Evolutionary conservation across 1,140 invertebrate genomes (phyloP).

Genomic region (Aphelenchoides fujianensis): DNA sequence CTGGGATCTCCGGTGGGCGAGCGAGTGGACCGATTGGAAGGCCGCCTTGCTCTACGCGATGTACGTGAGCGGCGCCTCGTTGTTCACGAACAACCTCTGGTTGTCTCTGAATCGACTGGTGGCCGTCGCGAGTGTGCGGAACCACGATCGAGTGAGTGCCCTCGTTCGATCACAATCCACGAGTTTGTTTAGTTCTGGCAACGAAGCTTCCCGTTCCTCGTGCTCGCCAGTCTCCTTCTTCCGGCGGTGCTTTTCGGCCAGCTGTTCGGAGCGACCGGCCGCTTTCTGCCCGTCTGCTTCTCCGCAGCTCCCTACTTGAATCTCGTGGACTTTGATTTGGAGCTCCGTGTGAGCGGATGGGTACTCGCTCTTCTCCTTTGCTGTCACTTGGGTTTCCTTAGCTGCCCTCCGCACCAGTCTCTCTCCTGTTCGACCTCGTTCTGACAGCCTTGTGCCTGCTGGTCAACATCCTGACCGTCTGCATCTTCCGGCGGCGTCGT

Average conservation of each 20-base stretch:
- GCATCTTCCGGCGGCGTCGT: not conserved
- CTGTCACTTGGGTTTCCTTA: too few species aligned
- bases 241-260: too few species aligned
- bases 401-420: too few species aligned
- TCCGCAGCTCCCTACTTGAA: not conserved
- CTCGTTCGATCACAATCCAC: not conserved
- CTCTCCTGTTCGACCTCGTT: too few species aligned
- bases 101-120: not conserved
- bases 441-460: not conserved
- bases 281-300: not conserved
- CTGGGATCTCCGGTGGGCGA: not conserved
- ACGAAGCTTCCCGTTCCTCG: not conserved
- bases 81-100: not conserved
- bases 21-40: not conserved
- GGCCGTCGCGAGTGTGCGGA: not conserved
- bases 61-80: not conserved
- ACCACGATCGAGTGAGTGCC: not conserved
- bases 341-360: not conserved
- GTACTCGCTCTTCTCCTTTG: too few species aligned
- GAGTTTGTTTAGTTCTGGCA: not conserved
- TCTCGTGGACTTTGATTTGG: not conserved
- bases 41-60: not conserved
- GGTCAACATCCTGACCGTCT: not conserved
- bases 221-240: too few species aligned
- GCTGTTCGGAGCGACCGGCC: not conserved